Conservation (phyloP, 2,797 vertebrate species). For the Neosilurus mollespiculum region DNA sequence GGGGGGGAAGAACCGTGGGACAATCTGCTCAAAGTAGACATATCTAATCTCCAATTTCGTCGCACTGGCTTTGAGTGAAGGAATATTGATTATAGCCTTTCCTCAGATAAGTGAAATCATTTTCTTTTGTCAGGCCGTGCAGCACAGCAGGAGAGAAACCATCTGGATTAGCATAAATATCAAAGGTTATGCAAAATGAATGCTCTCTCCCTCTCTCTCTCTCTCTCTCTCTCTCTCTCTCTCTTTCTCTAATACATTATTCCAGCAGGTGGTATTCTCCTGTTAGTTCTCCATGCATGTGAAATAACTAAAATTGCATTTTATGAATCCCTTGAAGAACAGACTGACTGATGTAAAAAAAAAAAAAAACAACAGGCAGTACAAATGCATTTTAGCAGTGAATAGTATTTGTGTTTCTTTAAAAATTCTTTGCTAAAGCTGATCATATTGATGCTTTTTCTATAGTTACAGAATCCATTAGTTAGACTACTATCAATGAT, state of each 20-base stretch:
- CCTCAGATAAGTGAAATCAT: slow-evolving; percentile 64
- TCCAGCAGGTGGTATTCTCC: slow-evolving; percentile 56
- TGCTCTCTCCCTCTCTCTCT: slow-evolving; percentile 1
- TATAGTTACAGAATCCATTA: slow-evolving; percentile 46
- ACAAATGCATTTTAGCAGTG: not conserved
- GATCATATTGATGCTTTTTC: slow-evolving; percentile 2
- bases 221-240: slow-evolving; percentile 10
- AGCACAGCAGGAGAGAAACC: slow-evolving; percentile 56
- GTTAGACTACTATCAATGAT: slow-evolving; percentile 20
- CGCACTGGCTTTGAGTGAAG: slow-evolving; percentile 58
- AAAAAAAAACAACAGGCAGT: slow-evolving; percentile 4
- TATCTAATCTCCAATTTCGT: slow-evolving; percentile 67
- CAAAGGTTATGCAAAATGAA: slow-evolving; percentile 66
- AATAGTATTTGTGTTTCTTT: slow-evolving; percentile 24
- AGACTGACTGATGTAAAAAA: slow-evolving; percentile 27
- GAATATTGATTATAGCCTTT: slow-evolving; percentile 63
- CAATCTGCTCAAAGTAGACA: slow-evolving; percentile 59
- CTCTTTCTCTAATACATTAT: slow-evolving; percentile 15
- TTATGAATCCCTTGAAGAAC: slow-evolving; percentile 11
- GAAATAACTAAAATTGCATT: not conserved
- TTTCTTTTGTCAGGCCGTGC: slow-evolving; percentile 60
- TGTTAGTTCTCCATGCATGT: slow-evolving; percentile 38
- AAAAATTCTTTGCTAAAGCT: slow-evolving; percentile 26
- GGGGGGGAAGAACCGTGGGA: not conserved
- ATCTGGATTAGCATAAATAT: slow-evolving; percentile 73